Conservation (phyloP, 2,888 invertebrate species). For the Xanthia icteritia region DNA sequence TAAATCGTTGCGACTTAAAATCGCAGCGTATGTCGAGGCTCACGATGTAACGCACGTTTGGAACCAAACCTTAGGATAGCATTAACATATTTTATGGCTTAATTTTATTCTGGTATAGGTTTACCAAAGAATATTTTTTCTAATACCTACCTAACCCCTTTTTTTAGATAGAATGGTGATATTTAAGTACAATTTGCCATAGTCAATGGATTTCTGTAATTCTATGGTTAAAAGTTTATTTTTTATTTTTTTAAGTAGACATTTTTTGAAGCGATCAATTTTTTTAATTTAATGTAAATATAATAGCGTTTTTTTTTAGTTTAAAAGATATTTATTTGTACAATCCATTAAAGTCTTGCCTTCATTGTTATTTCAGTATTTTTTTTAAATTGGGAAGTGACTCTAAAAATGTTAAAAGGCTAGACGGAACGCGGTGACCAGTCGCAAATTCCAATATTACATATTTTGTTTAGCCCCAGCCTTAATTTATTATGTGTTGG, state of each 20-base stretch:
- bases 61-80: constrained; percentile 63
- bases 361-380: constrained; percentile 43
- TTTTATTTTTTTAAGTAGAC: constrained; percentile 75
- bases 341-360: constrained; percentile 63
- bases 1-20: constrained; percentile 37
- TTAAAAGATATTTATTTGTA: constrained; percentile 68
- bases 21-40: constrained; percentile 58
- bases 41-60: constrained; percentile 45
- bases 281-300: constrained; percentile 72
- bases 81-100: constrained; percentile 61
- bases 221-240: constrained; percentile 67
- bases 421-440: constrained; percentile 32
- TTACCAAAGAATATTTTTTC: constrained; percentile 78
- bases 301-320: constrained; percentile 59
- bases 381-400: constrained; percentile 48
- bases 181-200: constrained; percentile 83
- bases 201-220: constrained; percentile 72
- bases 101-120: constrained; percentile 71
- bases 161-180: constrained; percentile 75
- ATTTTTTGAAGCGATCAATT: constrained; percentile 68
- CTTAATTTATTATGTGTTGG: neutral
- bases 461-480: neutral
- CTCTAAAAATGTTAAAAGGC: constrained; percentile 49
- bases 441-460: constrained; percentile 19
- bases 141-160: constrained; percentile 57